Conservation (phyloP, 1,140 invertebrate genomes). For the Stenopsyche tienmushanensis region DNA sequence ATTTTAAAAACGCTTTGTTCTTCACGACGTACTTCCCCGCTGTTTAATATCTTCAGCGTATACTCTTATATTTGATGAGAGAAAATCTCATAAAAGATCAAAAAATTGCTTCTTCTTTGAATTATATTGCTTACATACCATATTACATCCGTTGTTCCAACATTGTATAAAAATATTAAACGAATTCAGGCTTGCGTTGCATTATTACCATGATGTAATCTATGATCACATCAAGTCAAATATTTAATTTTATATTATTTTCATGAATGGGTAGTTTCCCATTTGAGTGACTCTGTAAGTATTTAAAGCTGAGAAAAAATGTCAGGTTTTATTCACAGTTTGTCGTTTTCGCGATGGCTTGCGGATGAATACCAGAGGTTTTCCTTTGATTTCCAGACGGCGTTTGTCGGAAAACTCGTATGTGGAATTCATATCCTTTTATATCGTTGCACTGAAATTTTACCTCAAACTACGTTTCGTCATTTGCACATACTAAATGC, state of each 20-base stretch:
- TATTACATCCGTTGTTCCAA: no score
- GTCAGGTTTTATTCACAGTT: not conserved
- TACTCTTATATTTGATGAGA: not conserved
- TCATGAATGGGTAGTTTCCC: not conserved
- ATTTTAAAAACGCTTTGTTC: no score
- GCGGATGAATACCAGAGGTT: not conserved
- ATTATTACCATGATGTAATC: no score
- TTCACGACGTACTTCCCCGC: no score
- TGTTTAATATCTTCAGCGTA: conserved; percentile 13
- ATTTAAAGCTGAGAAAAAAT: not conserved
- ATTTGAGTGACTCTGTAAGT: not conserved
- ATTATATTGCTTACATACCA: not conserved
- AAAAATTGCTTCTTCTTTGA: conserved; percentile 11
- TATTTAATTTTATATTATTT: not conserved
- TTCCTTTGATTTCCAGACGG: not conserved
- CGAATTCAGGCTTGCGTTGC: no score
- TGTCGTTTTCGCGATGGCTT: not conserved
- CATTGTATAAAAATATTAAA: no score
- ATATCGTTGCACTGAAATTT: not conserved
- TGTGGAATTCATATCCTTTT: not conserved
- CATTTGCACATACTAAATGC: no score
- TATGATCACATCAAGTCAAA: no score
- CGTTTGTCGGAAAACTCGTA: not conserved
- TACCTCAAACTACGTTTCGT: not conserved
- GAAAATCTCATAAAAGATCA: conserved; percentile 16